Base-by-base conservation (phyloP, 2,113 vertebrate species). In the Nematolebias whitei region DNA sequence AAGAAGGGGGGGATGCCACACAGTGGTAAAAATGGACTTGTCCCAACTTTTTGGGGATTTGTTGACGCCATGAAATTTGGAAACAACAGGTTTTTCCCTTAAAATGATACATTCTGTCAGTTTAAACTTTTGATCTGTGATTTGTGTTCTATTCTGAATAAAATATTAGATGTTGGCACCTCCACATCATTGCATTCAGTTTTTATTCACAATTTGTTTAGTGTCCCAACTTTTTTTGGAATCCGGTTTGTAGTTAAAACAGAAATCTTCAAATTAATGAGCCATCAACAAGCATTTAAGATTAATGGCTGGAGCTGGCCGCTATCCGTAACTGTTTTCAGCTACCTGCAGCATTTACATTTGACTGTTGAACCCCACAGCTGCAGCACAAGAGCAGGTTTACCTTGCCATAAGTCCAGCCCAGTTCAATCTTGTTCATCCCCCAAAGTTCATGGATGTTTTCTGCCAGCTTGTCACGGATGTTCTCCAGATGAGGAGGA, bases 361-460 rank as follows among this genome's bases (percentile, higher is more conserved):
- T 43, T 35, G 18, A 22, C 7, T 54, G 40, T 19, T 45, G 26
- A 4, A 2, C 18, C 5, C 39, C 16, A 26, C 48, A n/a, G 47
- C 22, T 10, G 22, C 4, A 59, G 16, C 16, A 12, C 11, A 26
- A 52, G 18, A 41, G 13, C 38, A 64, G 43, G 2, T 40, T 64
- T 91, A 98, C 97, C 95, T 99, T 98, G 90, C 96, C 96, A 10
- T 95, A 98, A 18, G 94, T 96, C 97, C 97, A 99, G 60, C 97
- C 97, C 41, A 98, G 93, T 76, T 99, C 97, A 49, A 98, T 98
- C 92, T 98, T 98, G 89, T 98, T 99, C 95, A 98, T 98, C 58
- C 95, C 97, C 97, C 97, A 99, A 24, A 99, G 94, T 68, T 99
- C 97, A 4, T 99, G 97, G 77, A 99, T 99, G 78, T 99, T 99